These are phyloP conservation scores for Mesoclemmys tuberculata DNA, from an alignment of 2,113 vertebrate genomes.

Conservation along the genomic window DNA sequence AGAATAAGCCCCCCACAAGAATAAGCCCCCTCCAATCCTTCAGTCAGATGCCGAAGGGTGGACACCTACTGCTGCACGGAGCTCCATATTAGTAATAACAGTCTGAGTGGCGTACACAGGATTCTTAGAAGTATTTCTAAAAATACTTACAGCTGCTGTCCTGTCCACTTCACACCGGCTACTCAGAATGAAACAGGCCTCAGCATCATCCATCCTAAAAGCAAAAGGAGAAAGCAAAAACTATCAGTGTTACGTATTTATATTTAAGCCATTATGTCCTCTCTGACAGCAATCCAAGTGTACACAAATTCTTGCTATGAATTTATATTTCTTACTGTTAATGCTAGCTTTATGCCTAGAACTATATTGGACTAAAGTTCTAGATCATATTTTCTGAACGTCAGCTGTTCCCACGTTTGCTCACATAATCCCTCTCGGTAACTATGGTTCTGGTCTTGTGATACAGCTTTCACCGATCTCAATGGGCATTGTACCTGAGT, in stretches of 20 bases:
- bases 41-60: background rate
- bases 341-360: background rate
- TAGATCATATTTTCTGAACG: background rate
- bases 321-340: background rate
- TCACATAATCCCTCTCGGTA: background rate
- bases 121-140: background rate
- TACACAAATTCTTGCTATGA: background rate
- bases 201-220: conserved; percentile 94
- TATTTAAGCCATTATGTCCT: background rate
- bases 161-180: conserved; percentile 96
- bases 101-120: background rate
- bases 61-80: background rate
- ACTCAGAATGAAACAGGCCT: conserved; percentile 97
- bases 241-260: background rate
- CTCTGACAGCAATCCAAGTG: background rate
- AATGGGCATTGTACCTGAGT: background rate
- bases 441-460: background rate
- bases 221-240: conserved; percentile 11
- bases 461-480: background rate
- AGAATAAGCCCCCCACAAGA: background rate
- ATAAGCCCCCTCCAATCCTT: background rate
- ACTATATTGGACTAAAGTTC: background rate
- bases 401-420: background rate
- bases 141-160: conserved; percentile 93
- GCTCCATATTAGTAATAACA: background rate